phyloP scores from a whole-genome alignment of 1,140 invertebrate genomes.

The Zophobas morio region DNA sequence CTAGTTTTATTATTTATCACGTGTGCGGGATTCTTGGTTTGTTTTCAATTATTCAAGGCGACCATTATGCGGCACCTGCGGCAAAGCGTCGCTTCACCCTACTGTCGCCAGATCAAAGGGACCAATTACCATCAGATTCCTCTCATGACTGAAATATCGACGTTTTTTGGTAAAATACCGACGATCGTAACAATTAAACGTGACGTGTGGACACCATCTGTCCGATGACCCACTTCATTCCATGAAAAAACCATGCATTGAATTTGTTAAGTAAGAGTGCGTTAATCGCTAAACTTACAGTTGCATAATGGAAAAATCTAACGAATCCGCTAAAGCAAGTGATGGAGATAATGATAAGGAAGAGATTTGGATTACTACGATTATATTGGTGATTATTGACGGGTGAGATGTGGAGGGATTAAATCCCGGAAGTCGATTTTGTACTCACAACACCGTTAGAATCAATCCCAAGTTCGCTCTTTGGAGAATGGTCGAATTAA shows the following conservation, averaged over 20 bases:
- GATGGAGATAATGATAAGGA: background rate
- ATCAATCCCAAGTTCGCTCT: background rate
- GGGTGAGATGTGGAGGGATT: background rate
- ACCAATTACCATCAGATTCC: background rate
- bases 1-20: background rate
- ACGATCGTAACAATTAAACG: background rate
- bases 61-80: too few species aligned
- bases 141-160: background rate
- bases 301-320: background rate
- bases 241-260: background rate
- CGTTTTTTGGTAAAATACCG: background rate
- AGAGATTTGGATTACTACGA: background rate
- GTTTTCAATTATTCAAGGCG: too few species aligned
- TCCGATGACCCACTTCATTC: slow-evolving; percentile 34
- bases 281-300: slow-evolving; percentile 5
- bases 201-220: slow-evolving; percentile 30
- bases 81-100: too few species aligned
- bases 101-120: background rate
- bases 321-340: background rate
- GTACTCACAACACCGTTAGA: background rate
- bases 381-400: background rate
- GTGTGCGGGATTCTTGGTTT: background rate
- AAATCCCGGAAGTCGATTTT: slow-evolving; percentile 3
- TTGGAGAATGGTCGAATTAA: background rate
- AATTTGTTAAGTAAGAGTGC: background rate